phyloP scores from a whole-genome alignment of 2,113 vertebrate species.

The Zosterops borbonicus region DNA sequence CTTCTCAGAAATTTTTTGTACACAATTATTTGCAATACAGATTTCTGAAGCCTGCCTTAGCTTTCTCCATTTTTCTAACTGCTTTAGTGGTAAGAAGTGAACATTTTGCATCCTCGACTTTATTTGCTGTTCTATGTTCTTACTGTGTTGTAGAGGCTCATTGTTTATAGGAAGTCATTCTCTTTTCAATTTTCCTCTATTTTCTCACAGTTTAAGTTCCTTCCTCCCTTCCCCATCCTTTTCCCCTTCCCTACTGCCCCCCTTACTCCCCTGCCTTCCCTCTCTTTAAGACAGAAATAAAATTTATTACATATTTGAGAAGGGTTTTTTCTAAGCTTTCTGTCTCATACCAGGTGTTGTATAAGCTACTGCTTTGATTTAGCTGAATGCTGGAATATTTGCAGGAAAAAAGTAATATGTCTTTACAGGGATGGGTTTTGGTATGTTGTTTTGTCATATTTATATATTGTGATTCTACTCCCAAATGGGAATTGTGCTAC shows the following conservation, averaged over 20 bases:
- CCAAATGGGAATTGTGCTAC: constrained; percentile 14
- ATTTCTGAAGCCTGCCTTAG: neutral
- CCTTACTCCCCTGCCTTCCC: neutral
- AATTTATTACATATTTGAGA: neutral
- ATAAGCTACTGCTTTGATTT: constrained; percentile 48
- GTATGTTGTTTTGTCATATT: constrained; percentile 45
- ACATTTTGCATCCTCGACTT: neutral
- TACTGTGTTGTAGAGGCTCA: neutral
- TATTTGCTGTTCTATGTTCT: neutral
- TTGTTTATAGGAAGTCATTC: neutral
- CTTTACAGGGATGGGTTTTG: neutral
- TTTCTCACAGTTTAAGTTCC: neutral
- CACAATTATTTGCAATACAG: neutral
- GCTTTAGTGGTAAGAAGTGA: neutral
- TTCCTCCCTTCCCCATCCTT: neutral
- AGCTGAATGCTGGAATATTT: constrained; percentile 14
- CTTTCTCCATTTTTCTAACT: neutral
- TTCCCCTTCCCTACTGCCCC: neutral
- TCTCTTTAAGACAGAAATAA: neutral
- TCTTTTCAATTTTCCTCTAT: neutral
- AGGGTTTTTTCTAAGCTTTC: neutral
- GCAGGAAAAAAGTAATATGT: neutral
- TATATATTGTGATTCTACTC: constrained; percentile 44
- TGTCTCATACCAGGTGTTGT: constrained; percentile 23
- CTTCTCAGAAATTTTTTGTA: neutral